phyloP scores from a whole-genome alignment of 2,888 invertebrate species.

The Hirtodrosophila alboralis region DNA sequence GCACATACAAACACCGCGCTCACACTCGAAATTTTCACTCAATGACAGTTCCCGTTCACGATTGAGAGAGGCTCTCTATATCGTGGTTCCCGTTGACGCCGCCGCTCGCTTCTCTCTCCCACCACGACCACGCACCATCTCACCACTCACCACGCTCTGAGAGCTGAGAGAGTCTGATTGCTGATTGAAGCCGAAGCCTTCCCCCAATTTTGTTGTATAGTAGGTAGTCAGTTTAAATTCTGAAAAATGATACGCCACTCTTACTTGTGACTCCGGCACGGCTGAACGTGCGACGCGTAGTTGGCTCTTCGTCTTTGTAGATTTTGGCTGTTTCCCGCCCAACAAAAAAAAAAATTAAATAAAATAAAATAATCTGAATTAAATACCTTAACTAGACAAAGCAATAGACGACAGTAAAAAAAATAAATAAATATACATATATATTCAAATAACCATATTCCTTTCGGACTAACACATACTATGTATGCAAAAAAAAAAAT shows the following conservation, averaged over 20 bases:
- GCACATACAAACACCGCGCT: neutral
- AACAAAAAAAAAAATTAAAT: slow-evolving; percentile 35
- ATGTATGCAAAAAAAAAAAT: no score
- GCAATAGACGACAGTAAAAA: slow-evolving; percentile 27
- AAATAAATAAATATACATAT: slow-evolving; percentile 15
- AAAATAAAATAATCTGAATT: slow-evolving; percentile 8
- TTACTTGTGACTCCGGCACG: slow-evolving; percentile 48
- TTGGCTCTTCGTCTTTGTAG: slow-evolving; percentile 72
- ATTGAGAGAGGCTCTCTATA: no score
- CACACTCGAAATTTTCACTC: slow-evolving; percentile 12
- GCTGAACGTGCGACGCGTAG: slow-evolving; percentile 58
- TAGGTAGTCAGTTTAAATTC: no score
- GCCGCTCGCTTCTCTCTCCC: no score
- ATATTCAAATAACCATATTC: slow-evolving; percentile 17
- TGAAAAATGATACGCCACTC: slow-evolving; percentile 20
- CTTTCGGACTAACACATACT: slow-evolving; percentile 19
- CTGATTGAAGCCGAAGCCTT: no score
- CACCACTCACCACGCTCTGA: slow-evolving; percentile 15
- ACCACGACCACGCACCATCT: slow-evolving; percentile 10
- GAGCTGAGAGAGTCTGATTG: no score
- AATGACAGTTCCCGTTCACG: slow-evolving; percentile 3
- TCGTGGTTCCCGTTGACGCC: no score
- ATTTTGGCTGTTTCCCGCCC: slow-evolving; percentile 76
- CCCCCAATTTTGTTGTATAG: no score
- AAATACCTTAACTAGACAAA: slow-evolving; percentile 28